Percentiles rank a stretch among this genome's conserved stretches.
phyloP scores from a whole-genome alignment of 2,113 vertebrate species.

The Coryphaenoides rupestris region DNA sequence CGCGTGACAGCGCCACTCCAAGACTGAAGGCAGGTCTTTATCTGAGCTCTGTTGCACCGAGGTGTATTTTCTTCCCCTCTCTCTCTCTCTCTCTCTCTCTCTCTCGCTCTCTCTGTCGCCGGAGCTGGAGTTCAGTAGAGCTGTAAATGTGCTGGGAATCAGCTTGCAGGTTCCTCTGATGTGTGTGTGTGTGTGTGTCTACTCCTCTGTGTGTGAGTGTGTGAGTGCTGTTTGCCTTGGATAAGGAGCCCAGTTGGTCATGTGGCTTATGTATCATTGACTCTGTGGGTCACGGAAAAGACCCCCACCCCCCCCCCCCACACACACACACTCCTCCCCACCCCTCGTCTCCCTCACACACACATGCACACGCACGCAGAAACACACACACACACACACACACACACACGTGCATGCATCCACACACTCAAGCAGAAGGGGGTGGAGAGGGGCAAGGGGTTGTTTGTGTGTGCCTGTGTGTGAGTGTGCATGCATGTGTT shows the following conservation, averaged over 20 bases:
- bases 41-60: constrained; percentile 64
- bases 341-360: constrained; percentile 15
- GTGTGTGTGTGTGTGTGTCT: constrained; percentile 47
- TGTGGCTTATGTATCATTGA: constrained; percentile 84
- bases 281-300: constrained; percentile 72
- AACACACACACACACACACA: constrained; percentile 47
- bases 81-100: constrained; percentile 46
- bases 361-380: constrained; percentile 37
- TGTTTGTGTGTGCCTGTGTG: no score
- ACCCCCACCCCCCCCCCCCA: constrained; percentile 41
- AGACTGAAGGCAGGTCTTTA: constrained; percentile 72
- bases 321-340: constrained; percentile 3
- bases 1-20: constrained; percentile 73
- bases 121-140: constrained; percentile 65
- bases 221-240: constrained; percentile 72
- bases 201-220: constrained; percentile 45
- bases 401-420: constrained; percentile 1
- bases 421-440: constrained; percentile 40
- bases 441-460: constrained; percentile 28
- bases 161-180: constrained; percentile 68
- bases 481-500: no score
- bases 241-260: constrained; percentile 78
- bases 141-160: constrained; percentile 63
- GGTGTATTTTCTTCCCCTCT: constrained; percentile 50
- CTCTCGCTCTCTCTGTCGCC: constrained; percentile 50